These are phyloP conservation scores for Hylaeus volcanicus DNA, from an alignment of 1,140 invertebrate genomes.

Conservation along the genomic window DNA sequence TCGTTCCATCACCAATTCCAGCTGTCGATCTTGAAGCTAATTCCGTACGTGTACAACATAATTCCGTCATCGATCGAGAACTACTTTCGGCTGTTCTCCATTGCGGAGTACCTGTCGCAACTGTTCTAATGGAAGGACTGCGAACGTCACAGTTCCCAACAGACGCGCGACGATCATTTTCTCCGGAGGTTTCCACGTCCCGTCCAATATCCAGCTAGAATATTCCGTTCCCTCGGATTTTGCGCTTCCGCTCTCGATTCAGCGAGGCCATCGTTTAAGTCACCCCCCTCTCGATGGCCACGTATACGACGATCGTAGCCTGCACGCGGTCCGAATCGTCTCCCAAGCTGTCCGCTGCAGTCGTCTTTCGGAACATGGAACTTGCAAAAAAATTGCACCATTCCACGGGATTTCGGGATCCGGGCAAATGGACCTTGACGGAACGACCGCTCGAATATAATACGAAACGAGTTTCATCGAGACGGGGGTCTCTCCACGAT, in stretches of 20 bases:
- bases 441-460: conserved; percentile 9
- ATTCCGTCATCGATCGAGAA: no score
- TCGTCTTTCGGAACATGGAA: conserved; percentile 1
- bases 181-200: conserved; percentile 13
- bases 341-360: conserved; percentile 28
- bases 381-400: conserved; percentile 15
- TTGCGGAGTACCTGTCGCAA: neutral
- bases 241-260: conserved; percentile 17
- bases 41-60: no score
- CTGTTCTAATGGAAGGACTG: neutral
- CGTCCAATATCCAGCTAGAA: conserved; percentile 47
- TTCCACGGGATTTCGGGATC: neutral
- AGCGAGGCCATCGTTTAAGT: conserved; percentile 23
- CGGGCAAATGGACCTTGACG: neutral
- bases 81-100: neutral
- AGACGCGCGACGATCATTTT: conserved; percentile 24
- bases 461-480: neutral
- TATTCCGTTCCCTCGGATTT: conserved; percentile 49
- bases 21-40: neutral
- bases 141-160: neutral
- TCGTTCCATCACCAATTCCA: neutral
- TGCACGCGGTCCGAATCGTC: conserved; percentile 41
- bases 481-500: no score
- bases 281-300: conserved; percentile 21
- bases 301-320: conserved; percentile 41